Evolutionary conservation across 2,888 invertebrate genomes (phyloP).

Genomic region (Amphiduros pacificus): DNA sequence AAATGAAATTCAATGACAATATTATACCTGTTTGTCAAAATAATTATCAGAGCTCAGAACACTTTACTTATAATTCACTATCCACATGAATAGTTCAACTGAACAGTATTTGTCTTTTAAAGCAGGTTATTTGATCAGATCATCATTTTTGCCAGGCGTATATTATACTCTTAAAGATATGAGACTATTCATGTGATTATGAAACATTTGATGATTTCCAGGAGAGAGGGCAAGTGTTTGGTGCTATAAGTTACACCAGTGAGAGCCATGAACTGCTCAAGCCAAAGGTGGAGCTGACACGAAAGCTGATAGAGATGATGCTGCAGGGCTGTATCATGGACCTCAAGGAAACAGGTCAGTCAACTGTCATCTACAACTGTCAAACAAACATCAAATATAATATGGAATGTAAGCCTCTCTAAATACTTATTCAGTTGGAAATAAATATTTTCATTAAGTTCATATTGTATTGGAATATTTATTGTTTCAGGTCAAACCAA

Average conservation of each 20-base stretch:
- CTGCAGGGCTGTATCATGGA: constrained; percentile 67
- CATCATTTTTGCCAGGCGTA: background rate
- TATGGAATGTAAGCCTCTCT: background rate
- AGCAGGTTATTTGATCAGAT: too few species aligned
- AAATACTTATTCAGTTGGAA: background rate
- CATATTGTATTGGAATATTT: background rate
- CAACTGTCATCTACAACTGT: background rate
- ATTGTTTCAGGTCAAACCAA: constrained; percentile 55
- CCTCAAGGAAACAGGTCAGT: constrained; percentile 61
- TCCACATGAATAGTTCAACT: too few species aligned
- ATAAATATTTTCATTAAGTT: background rate
- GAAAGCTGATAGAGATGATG: constrained; percentile 67
- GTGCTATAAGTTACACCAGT: constrained; percentile 66
- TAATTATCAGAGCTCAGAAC: too few species aligned
- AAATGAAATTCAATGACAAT: too few species aligned
- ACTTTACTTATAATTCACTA: too few species aligned
- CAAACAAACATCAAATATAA: background rate
- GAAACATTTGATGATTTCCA: too few species aligned
- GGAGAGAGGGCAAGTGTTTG: constrained; percentile 67
- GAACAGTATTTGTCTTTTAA: too few species aligned
- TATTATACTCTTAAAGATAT: background rate
- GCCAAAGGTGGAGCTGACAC: constrained; percentile 64
- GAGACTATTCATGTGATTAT: background rate
- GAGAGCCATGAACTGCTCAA: constrained; percentile 66
- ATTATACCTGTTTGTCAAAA: too few species aligned